Evolutionary conservation across 2,888 invertebrate genomes (phyloP).

Genomic region (Gibbula magus): DNA sequence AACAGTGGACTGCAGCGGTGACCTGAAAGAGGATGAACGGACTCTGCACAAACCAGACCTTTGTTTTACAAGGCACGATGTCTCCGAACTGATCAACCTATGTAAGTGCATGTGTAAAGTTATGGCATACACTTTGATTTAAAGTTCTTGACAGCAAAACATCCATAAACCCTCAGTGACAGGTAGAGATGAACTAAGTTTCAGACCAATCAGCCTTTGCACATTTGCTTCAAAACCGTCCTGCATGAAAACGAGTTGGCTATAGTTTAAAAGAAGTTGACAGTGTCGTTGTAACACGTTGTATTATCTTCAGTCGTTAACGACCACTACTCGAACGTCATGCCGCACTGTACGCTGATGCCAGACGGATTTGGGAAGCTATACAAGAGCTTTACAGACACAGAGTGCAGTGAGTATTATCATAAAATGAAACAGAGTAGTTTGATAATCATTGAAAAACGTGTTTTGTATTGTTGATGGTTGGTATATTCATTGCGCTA

Average conservation of each 20-base stretch:
- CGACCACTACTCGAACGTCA: neutral
- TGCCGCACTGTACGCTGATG: neutral
- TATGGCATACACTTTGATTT: no score
- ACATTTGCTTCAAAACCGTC: no score
- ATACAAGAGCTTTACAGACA: neutral
- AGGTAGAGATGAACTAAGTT: no score
- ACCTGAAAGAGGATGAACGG: neutral
- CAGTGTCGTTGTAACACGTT: neutral
- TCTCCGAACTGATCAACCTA: neutral
- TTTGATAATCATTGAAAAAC: no score
- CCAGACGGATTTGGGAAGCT: neutral
- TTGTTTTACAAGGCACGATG: neutral
- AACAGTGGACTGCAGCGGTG: neutral
- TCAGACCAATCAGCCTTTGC: no score
- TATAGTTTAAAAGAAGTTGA: no score
- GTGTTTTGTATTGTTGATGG: no score
- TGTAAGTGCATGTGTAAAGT: neutral
- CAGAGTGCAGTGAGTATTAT: neutral
- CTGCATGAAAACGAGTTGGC: no score
- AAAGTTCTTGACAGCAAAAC: no score
- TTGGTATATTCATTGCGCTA: no score
- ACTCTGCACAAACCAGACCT: neutral
- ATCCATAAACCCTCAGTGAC: no score
- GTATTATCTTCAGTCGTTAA: neutral
- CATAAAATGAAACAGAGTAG: no score